These are phyloP conservation scores for Engystomops pustulosus DNA, from an alignment of 2,113 vertebrate species.

Conservation along the genomic window DNA sequence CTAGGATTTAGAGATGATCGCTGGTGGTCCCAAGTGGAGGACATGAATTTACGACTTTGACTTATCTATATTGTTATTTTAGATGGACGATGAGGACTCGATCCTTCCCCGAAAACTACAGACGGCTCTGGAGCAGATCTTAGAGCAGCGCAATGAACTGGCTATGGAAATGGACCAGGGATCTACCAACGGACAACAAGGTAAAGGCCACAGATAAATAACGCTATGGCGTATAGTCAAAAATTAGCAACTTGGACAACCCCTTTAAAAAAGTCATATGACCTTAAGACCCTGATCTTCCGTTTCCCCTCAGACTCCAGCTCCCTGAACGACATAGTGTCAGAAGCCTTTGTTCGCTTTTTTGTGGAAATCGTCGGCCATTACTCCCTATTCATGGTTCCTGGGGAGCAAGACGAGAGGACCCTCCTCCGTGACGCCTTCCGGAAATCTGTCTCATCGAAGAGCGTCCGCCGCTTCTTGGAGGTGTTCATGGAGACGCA, in stretches of 20 bases:
- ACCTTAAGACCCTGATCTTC: neutral
- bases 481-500: constrained; percentile 99
- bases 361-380: constrained; percentile 97
- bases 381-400: constrained; percentile 94
- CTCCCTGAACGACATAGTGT: constrained; percentile 93
- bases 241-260: no score
- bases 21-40: no score
- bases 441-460: constrained; percentile 97
- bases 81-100: constrained; percentile 98
- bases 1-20: no score
- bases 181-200: constrained; percentile 42
- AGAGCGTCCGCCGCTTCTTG: constrained; percentile 96
- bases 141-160: constrained; percentile 95
- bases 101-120: constrained; percentile 95
- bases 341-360: constrained; percentile 97
- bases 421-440: constrained; percentile 94
- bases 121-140: constrained; percentile 93
- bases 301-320: constrained; percentile 84
- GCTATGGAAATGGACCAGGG: constrained; percentile 79
- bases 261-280: neutral
- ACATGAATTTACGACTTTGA: no score
- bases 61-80: constrained; percentile 1
- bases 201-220: neutral
- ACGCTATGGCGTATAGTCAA: no score
- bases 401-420: constrained; percentile 91